phyloP scores from a whole-genome alignment of 2,888 invertebrate genomes.

The Exocentrus adspersus region DNA sequence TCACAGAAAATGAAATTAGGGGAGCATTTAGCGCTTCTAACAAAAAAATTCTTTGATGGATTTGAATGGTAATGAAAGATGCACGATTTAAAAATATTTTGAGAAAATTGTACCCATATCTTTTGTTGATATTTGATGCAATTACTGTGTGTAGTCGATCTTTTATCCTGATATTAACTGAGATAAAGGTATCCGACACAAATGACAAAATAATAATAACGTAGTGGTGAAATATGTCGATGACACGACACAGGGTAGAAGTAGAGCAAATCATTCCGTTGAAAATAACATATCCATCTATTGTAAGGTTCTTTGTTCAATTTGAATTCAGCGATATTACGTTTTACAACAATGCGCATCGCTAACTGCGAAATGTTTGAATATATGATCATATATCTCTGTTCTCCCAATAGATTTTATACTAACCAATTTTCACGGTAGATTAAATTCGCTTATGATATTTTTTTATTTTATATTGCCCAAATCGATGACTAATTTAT shows the following conservation, averaged over 20 bases:
- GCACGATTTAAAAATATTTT: too few relatives aligned
- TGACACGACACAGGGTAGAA: slow-evolving; percentile 9
- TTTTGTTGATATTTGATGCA: background rate
- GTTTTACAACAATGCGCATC: slow-evolving; percentile 34
- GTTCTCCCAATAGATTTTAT: background rate
- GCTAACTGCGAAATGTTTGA: slow-evolving; percentile 14
- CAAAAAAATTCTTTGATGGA: too few relatives aligned
- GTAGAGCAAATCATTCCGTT: slow-evolving; percentile 27
- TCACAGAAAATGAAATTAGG: too few relatives aligned
- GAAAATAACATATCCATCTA: slow-evolving; percentile 45
- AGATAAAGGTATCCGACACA: slow-evolving; percentile 1
- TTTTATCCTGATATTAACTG: slow-evolving; percentile 1
- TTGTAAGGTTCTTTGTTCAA: slow-evolving; percentile 46
- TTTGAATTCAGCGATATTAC: slow-evolving; percentile 43
- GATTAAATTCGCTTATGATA: background rate
- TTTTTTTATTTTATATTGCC: background rate
- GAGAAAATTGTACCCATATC: too few relatives aligned
- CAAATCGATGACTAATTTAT: too few relatives aligned
- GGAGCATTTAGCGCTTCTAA: too few relatives aligned
- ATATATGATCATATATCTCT: background rate
- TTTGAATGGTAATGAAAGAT: too few relatives aligned
- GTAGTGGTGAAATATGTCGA: slow-evolving; percentile 12
- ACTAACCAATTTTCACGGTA: slow-evolving; percentile 7
- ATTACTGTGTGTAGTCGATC: background rate
- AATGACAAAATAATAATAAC: slow-evolving; percentile 13